Evolutionary conservation across 2,113 vertebrate genomes (phyloP).

Genomic region (Oxyruncus cristatus): DNA sequence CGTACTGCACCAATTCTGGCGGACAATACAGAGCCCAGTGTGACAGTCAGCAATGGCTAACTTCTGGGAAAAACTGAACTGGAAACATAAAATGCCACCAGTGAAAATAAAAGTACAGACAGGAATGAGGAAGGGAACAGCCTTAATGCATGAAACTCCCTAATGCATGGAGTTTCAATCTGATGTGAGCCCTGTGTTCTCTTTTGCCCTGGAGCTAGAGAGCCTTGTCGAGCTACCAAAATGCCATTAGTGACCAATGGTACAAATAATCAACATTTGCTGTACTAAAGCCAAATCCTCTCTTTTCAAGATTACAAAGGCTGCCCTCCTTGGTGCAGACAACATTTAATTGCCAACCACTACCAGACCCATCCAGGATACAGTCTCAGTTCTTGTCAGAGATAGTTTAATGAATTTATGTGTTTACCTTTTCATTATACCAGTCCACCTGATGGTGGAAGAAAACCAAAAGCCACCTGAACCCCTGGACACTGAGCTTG

Average conservation of each 20-base stretch:
- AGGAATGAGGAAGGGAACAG: neutral
- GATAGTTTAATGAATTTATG: neutral
- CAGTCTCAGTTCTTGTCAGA: neutral
- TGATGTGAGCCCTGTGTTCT: neutral
- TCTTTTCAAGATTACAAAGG: neutral
- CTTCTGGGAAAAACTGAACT: neutral
- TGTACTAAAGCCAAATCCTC: neutral
- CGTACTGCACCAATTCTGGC: neutral
- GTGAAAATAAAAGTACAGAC: neutral
- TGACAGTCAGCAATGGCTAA: neutral
- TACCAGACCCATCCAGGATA: neutral
- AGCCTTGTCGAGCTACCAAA: neutral
- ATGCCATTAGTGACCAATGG: neutral
- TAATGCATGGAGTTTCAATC: neutral
- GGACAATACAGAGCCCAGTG: fast-evolving
- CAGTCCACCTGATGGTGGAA: neutral
- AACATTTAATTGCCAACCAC: neutral
- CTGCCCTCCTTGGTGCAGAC: neutral
- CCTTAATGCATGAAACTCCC: neutral
- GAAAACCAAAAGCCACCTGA: neutral
- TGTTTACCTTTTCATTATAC: neutral
- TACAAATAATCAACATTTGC: neutral
- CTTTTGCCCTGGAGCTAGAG: neutral
- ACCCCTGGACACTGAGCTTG: neutral
- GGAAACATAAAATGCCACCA: neutral